Evolutionary conservation across 1,140 invertebrate species (phyloP).

Genomic region (Colletes gigas): DNA sequence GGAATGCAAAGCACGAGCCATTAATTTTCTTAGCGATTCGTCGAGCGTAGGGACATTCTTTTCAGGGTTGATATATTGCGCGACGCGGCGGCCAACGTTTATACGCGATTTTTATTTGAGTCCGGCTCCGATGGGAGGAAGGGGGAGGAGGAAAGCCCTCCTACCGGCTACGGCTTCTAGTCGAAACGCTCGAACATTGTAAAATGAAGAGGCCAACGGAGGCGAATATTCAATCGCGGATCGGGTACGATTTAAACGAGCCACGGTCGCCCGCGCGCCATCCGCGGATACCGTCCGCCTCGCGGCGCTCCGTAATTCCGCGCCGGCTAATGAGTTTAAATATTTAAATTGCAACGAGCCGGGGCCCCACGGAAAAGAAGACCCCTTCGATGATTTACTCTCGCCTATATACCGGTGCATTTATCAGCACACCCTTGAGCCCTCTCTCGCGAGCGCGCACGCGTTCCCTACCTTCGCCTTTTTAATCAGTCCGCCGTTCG

Average conservation of each 20-base stretch:
- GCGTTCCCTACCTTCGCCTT: conserved; percentile 38
- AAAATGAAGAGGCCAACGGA: conserved; percentile 1
- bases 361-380: neutral
- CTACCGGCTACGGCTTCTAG: neutral
- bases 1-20: conserved; percentile 66
- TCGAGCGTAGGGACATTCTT: conserved; percentile 63
- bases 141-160: neutral
- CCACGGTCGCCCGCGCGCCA: neutral
- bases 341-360: conserved; percentile 38
- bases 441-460: neutral
- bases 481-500: conserved; percentile 38
- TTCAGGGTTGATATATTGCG: conserved; percentile 61
- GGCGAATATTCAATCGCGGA: conserved; percentile 29
- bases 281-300: neutral
- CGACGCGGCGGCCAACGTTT: conserved; percentile 49
- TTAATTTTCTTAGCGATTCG: conserved; percentile 70
- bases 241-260: conserved; percentile 14
- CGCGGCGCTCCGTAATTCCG: conserved; percentile 22
- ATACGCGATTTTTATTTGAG: conserved; percentile 58
- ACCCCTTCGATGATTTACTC: neutral
- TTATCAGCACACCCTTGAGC: conserved; percentile 38
- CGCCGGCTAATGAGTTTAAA: conserved; percentile 42
- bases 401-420: conserved; percentile 20
- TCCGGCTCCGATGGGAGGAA: neutral
- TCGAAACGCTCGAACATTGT: neutral